Evolutionary conservation across 30 jellyfish, hydroid and myxozoan species (phyloP).

Genomic region (Aurelia sp.): DNA sequence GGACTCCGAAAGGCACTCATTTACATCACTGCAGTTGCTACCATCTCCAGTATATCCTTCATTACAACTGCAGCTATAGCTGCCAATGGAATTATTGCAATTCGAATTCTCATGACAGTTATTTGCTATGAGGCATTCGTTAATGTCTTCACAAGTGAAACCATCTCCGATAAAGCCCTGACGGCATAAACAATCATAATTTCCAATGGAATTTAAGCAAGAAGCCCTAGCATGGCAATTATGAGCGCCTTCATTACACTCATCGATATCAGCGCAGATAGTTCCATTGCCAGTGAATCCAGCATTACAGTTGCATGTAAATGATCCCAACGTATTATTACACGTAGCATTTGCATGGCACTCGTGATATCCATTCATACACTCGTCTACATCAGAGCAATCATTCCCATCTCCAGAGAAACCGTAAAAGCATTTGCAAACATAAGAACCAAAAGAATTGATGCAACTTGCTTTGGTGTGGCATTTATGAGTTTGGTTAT

Average conservation of each 20-base stretch:
- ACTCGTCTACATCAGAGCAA: slow-evolving; percentile 67
- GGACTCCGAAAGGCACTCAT: slow-evolving; percentile 52
- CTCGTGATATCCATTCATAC: background rate
- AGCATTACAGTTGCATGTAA: slow-evolving; percentile 35
- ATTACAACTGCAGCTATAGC: slow-evolving; percentile 36
- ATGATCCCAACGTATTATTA: slow-evolving; percentile 30
- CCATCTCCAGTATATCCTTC: slow-evolving; percentile 71
- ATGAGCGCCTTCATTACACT: slow-evolving; percentile 42
- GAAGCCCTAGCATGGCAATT: slow-evolving; percentile 43
- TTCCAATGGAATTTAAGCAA: slow-evolving; percentile 60
- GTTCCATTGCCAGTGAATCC: slow-evolving; percentile 75
- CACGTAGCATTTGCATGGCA: slow-evolving; percentile 56
- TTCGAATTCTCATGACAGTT: slow-evolving; percentile 51
- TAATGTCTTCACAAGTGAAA: slow-evolving; percentile 35
- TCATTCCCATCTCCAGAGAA: slow-evolving; percentile 32
- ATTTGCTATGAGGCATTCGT: slow-evolving; percentile 54
- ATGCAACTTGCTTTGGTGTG: slow-evolving; percentile 13
- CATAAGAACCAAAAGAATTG: slow-evolving; percentile 31
- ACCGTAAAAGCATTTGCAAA: slow-evolving; percentile 33
- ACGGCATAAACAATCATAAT: slow-evolving; percentile 50
- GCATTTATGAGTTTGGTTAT: slow-evolving; percentile 4
- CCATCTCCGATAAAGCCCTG: slow-evolving; percentile 73
- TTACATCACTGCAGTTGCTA: slow-evolving; percentile 39
- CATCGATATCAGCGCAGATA: slow-evolving; percentile 57
- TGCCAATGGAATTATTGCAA: slow-evolving; percentile 53